Percentiles rank a stretch among this genome's conserved stretches.
These are phyloP conservation scores for Atherinosoma microstoma DNA, from an alignment of 2,797 vertebrate species.

Conservation along the genomic window DNA sequence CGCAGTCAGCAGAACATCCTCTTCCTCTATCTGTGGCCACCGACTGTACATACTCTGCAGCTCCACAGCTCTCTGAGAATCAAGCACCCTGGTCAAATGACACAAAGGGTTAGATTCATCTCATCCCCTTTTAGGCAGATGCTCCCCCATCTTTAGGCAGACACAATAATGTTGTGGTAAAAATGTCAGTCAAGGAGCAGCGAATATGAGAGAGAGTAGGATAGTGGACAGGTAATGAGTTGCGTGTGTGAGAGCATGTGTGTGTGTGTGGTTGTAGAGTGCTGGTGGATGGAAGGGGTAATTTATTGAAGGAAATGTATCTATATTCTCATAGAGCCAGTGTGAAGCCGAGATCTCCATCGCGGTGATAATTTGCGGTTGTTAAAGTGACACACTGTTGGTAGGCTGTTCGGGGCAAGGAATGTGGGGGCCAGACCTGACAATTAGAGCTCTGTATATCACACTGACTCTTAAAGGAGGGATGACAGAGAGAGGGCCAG, in stretches of 20 bases:
- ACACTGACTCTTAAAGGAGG: slow-evolving; percentile 71
- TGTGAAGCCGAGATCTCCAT: slow-evolving; percentile 91
- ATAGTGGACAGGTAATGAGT: slow-evolving; percentile 79
- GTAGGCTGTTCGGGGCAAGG: slow-evolving; percentile 86
- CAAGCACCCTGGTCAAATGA: slow-evolving; percentile 92
- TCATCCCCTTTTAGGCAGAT: slow-evolving; percentile 89
- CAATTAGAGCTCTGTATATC: slow-evolving; percentile 87
- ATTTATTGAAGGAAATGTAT: slow-evolving; percentile 96
- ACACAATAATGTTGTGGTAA: slow-evolving; percentile 93
- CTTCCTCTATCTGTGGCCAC: slow-evolving; percentile 82
- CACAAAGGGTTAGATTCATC: slow-evolving; percentile 87
- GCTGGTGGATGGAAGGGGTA: slow-evolving; percentile 35
- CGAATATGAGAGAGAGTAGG: slow-evolving; percentile 37
- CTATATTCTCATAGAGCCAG: slow-evolving; percentile 90
- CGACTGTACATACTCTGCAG: slow-evolving; percentile 89
- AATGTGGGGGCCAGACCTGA: slow-evolving; percentile 86
- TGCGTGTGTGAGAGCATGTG: slow-evolving; percentile 44
- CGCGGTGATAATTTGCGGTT: slow-evolving; percentile 94
- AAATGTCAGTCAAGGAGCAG: slow-evolving; percentile 89
- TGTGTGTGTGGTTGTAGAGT: slow-evolving; percentile 20
- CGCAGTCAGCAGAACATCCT: slow-evolving; percentile 69
- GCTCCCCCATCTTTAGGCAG: slow-evolving; percentile 83
- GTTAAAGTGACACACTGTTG: slow-evolving; percentile 93
- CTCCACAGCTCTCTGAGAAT: slow-evolving; percentile 87
- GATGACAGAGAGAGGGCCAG: slow-evolving; percentile 56